Percentiles rank a stretch among this genome's conserved stretches.
phyloP scores from a whole-genome alignment of 2,888 invertebrate genomes.

The Brachyptera putata region DNA sequence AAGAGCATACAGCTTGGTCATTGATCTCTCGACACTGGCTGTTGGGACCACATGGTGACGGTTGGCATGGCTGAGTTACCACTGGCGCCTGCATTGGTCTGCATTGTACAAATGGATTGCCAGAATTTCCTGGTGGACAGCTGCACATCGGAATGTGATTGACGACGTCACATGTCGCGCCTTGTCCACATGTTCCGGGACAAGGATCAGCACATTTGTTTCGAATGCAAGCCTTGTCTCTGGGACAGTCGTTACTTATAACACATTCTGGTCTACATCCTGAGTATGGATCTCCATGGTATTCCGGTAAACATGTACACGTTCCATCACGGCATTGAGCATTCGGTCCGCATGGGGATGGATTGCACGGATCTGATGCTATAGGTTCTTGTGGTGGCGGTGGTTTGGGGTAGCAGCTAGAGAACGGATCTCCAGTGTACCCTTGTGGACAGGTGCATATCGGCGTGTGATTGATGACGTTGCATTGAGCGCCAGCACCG shows the following conservation, averaged over 20 bases:
- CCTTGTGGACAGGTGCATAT: slow-evolving; percentile 36
- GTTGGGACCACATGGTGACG: slow-evolving; percentile 50
- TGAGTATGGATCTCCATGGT: slow-evolving; percentile 56
- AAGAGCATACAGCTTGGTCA: slow-evolving; percentile 49
- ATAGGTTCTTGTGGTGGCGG: slow-evolving; percentile 37
- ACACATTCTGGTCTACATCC: slow-evolving; percentile 77
- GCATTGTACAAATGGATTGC: slow-evolving; percentile 62
- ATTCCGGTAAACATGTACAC: slow-evolving; percentile 48
- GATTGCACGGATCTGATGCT: slow-evolving; percentile 57
- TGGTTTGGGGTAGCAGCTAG: slow-evolving; percentile 41
- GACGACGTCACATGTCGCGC: slow-evolving; percentile 67
- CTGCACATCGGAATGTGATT: slow-evolving; percentile 75
- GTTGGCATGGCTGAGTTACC: slow-evolving; percentile 59
- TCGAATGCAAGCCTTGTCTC: slow-evolving; percentile 64
- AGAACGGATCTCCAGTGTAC: slow-evolving; percentile 41
- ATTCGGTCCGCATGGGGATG: slow-evolving; percentile 47
- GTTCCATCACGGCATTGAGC: slow-evolving; percentile 56
- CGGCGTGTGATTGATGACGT: slow-evolving; percentile 64
- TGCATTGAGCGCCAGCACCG: slow-evolving; percentile 57
- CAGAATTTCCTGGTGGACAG: slow-evolving; percentile 62
- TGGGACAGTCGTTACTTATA: slow-evolving; percentile 65
- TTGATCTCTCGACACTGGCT: slow-evolving; percentile 49
- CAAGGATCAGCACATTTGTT: slow-evolving; percentile 71
- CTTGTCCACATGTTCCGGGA: slow-evolving; percentile 67
- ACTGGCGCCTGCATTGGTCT: slow-evolving; percentile 43